A percentile compares a stretch with the other conserved stretches of the same genome.
These are phyloP conservation scores for Echinarachnius parma DNA, from an alignment of 53 echinoderm and acorn worm species.

Conservation along the genomic window DNA sequence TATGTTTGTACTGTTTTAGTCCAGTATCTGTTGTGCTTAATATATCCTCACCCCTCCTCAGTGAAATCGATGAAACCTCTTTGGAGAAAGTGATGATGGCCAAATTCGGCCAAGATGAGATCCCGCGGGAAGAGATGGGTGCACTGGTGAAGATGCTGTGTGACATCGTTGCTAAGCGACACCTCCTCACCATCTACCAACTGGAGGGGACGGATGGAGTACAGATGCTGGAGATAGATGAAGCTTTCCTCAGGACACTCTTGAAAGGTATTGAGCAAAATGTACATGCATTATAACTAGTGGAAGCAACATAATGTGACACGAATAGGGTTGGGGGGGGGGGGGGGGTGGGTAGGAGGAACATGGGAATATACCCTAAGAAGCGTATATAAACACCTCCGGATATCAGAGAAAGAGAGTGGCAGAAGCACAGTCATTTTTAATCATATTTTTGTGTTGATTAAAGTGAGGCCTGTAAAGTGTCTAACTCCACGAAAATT, in stretches of 20 bases:
- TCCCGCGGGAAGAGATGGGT: neutral
- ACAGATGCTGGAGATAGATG: slow-evolving; percentile 49
- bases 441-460: no score
- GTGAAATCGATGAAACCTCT: no score
- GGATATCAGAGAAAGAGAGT: neutral
- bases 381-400: neutral
- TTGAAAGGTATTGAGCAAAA: slow-evolving; percentile 67
- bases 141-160: neutral
- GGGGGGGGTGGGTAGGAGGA: no score
- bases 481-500: no score
- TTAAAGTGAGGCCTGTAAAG: no score
- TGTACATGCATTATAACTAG: neutral
- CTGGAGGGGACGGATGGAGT: slow-evolving; percentile 15
- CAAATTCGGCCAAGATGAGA: neutral
- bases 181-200: slow-evolving; percentile 21
- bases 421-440: neutral
- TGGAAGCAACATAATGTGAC: no score
- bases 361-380: neutral
- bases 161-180: slow-evolving; percentile 3
- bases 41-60: no score
- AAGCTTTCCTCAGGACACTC: slow-evolving; percentile 60
- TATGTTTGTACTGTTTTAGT: no score
- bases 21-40: no score
- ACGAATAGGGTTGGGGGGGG: no score
- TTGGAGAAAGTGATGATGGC: no score